Conservation (phyloP, 2,797 vertebrate genomes). For the Halcyon badia region DNA sequence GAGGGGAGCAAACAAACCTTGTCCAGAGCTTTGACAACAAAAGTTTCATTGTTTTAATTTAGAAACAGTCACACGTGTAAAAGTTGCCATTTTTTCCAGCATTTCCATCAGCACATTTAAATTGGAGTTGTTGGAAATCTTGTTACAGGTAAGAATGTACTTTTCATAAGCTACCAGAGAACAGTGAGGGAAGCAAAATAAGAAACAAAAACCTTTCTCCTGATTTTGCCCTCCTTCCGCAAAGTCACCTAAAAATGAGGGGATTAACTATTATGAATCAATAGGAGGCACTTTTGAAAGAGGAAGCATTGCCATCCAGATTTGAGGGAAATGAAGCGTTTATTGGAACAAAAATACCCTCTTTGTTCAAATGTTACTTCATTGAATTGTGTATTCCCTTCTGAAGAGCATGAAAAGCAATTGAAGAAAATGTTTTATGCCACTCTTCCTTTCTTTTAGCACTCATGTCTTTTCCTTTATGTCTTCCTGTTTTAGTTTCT, state of each 20-base stretch:
- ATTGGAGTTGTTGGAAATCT: neutral
- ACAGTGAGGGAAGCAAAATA: neutral
- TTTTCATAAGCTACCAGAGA: neutral
- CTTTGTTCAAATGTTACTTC: conserved; percentile 62
- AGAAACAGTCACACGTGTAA: neutral
- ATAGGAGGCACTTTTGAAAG: conserved; percentile 62
- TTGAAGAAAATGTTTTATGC: conserved; percentile 42
- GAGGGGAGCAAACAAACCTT: conserved; percentile 6
- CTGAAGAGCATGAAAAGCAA: conserved; percentile 57
- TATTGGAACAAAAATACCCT: conserved; percentile 66
- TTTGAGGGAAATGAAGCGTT: conserved; percentile 71
- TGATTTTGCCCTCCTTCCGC: neutral
- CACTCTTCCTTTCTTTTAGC: conserved; percentile 29
- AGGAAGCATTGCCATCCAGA: conserved; percentile 64
- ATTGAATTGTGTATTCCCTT: conserved; percentile 59
- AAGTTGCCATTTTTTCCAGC: neutral
- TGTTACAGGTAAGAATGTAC: neutral
- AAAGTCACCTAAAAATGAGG: conserved; percentile 54
- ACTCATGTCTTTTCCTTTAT: conserved; percentile 22
- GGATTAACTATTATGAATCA: conserved; percentile 57
- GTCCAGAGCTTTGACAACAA: neutral
- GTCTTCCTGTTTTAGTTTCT: conserved; percentile 33
- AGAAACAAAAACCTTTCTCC: neutral
- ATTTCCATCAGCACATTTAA: neutral
- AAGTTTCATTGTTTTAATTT: conserved; percentile 56